Evolutionary conservation across 2,888 invertebrate species (phyloP).

Genomic region (Endotricha flammealis): DNA sequence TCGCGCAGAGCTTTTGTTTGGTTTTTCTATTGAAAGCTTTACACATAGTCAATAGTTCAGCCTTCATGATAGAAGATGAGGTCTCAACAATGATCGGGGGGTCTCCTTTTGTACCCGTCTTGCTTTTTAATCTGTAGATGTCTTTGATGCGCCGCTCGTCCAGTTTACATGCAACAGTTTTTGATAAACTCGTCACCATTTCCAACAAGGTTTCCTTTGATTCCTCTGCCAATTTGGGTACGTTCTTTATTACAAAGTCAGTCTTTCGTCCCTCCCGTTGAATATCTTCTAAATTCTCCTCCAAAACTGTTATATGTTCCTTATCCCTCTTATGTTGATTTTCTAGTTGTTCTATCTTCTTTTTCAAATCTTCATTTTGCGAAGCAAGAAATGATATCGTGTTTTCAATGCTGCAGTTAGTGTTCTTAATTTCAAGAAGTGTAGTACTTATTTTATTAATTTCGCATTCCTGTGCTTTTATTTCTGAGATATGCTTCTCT

Average conservation of each 20-base stretch:
- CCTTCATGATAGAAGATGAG: too few relatives aligned
- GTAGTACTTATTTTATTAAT: slow-evolving; percentile 1
- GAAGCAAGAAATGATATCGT: slow-evolving; percentile 7
- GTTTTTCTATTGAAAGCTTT: too few relatives aligned
- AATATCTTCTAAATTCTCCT: slow-evolving; percentile 13
- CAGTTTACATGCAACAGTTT: slow-evolving; percentile 5
- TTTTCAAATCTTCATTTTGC: slow-evolving; percentile 15
- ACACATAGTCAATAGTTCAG: too few relatives aligned
- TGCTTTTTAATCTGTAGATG: slow-evolving; percentile 8
- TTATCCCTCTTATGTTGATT: slow-evolving; percentile 3
- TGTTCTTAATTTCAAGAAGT: slow-evolving; percentile 1
- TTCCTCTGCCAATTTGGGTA: slow-evolving; percentile 7
- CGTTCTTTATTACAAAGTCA: slow-evolving; percentile 14
- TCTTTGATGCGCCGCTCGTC: slow-evolving; percentile 6
- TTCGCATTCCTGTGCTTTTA: slow-evolving; percentile 1
- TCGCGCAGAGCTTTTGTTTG: too few relatives aligned
- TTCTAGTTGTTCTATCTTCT: slow-evolving; percentile 11
- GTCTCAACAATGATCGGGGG: too few relatives aligned
- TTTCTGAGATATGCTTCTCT: slow-evolving; percentile 2
- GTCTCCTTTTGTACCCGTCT: not conserved
- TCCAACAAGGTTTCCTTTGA: slow-evolving; percentile 7
- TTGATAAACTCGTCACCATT: slow-evolving; percentile 8
- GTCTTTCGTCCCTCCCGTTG: slow-evolving; percentile 9
- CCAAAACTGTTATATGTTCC: slow-evolving; percentile 10
- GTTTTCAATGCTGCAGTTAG: slow-evolving; percentile 11